Evolutionary conservation across 2,113 vertebrate species (phyloP), one percentile per base, ranked within the genome.

Genomic region (Anseranas semipalmata): DNA sequence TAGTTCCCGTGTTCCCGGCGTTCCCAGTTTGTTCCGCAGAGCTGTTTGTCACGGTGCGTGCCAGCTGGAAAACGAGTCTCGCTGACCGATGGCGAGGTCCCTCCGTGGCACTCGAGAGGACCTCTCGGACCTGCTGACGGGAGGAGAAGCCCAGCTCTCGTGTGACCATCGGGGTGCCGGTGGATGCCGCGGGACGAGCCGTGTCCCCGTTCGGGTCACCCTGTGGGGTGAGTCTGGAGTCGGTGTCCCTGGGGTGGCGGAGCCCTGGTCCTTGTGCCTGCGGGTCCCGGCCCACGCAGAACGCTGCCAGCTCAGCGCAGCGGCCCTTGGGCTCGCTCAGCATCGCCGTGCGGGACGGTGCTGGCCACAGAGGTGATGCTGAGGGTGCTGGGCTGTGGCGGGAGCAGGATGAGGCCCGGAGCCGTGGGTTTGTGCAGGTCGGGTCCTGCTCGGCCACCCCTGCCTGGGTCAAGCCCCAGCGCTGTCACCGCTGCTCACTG

Each of bases 41-140:
- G 48, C 37, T 41, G 16, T 11, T 14, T 70, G 70, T 43, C 22
- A 1, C 41, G 33, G 60, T 33, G 12, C 1, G 1, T 37, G 19
- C 27, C 66, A n/a, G 33, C 75, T 72, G 80, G 52, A 60, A 33
- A 56, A 43, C 6, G 12, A 10, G 15, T n/a, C 41, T 27, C 0
- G 1, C 32, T 63, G 66, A 30, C 43, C 46, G 43, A 21, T 53
- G 66, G n/a, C 30, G 67, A 48, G 30, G 25, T 65, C 58, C 27
- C 43, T 33, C n/a, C 7, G 1, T 0, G 1, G 33, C 1, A 0
- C 37, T 39, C 0, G 8, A 46, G 75, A 59, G 75, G 16, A 25
- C 20, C 1, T 20, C 45, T n/a, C 39, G 37, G 41, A 3, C 7
- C 65, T 24, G 78, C 73, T 74, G 60, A 27, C 28, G 56, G 58